Evolutionary conservation across 2,113 vertebrate genomes (phyloP).

Genomic region (Scophthalmus maximus): DNA sequence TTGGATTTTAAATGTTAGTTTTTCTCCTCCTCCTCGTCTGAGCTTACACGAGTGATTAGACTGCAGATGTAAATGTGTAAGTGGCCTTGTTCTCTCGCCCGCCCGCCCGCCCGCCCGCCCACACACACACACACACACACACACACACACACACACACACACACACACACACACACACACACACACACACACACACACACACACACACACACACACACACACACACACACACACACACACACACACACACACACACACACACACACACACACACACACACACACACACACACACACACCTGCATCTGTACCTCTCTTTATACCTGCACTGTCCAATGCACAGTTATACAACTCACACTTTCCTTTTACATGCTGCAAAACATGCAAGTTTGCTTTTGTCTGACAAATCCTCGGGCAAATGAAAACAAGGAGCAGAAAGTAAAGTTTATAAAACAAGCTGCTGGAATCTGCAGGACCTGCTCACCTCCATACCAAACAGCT

Average conservation of each 20-base stretch:
- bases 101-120: too few relatives aligned
- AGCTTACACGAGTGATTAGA: conserved; percentile 60
- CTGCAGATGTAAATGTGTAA: conserved; percentile 60
- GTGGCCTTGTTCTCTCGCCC: conserved; percentile 61
- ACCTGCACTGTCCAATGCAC: neutral
- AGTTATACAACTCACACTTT: neutral
- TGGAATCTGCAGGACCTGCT: conserved; percentile 1
- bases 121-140: conserved; percentile 40
- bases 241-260: conserved; percentile 36
- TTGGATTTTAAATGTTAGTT: conserved; percentile 58
- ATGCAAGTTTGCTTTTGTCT: neutral
- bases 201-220: conserved; percentile 44
- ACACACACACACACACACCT: conserved; percentile 31
- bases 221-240: conserved; percentile 35
- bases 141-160: conserved; percentile 32
- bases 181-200: conserved; percentile 28
- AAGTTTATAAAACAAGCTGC: neutral
- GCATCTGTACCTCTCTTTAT: conserved; percentile 11
- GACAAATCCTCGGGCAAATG: neutral
- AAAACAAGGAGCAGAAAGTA: neutral
- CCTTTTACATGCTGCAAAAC: neutral
- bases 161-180: conserved; percentile 45
- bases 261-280: conserved; percentile 40
- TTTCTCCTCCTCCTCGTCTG: conserved; percentile 39
- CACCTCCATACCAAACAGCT: conserved; percentile 57